Evolutionary conservation across 92 coral and sea anemone species (phyloP).

Genomic region (Phenganax marumi): DNA sequence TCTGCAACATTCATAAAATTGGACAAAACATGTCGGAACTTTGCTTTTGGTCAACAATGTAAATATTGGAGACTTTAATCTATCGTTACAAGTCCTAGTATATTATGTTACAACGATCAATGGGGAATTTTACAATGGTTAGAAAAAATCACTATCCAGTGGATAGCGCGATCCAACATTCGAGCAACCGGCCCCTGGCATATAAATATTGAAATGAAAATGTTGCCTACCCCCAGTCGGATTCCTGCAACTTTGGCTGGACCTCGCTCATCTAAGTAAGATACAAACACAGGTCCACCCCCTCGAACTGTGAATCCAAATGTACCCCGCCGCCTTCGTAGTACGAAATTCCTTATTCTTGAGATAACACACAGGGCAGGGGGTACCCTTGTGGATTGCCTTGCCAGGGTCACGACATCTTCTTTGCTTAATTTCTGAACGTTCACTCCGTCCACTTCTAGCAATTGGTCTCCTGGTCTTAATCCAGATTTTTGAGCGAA

Average conservation of each 20-base stretch:
- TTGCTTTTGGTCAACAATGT: too few relatives aligned
- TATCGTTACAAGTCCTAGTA: too few relatives aligned
- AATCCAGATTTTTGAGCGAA: slow-evolving; percentile 95
- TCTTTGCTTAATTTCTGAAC: slow-evolving; percentile 85
- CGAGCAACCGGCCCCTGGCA: too few relatives aligned
- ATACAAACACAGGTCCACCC: slow-evolving; percentile 86
- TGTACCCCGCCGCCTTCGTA: slow-evolving; percentile 81
- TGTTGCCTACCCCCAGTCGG: slow-evolving; percentile 54
- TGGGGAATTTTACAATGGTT: too few relatives aligned
- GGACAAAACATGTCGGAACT: too few relatives aligned
- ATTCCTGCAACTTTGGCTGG: slow-evolving; percentile 88
- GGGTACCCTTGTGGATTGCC: slow-evolving; percentile 89
- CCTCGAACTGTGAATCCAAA: slow-evolving; percentile 95
- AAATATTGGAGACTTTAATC: too few relatives aligned
- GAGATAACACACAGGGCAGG: slow-evolving; percentile 97
- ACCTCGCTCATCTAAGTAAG: slow-evolving; percentile 73
- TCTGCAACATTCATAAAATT: too few relatives aligned
- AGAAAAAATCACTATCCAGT: too few relatives aligned
- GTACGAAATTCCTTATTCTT: slow-evolving; percentile 88
- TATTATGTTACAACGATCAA: too few relatives aligned
- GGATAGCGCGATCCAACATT: too few relatives aligned
- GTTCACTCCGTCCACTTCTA: slow-evolving; percentile 91
- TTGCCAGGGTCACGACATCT: slow-evolving; percentile 73
- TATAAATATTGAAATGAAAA: too few relatives aligned
- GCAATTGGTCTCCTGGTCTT: slow-evolving; percentile 94